Conservation (phyloP, 1,140 invertebrate genomes). For the Ooceraea biroi region DNA sequence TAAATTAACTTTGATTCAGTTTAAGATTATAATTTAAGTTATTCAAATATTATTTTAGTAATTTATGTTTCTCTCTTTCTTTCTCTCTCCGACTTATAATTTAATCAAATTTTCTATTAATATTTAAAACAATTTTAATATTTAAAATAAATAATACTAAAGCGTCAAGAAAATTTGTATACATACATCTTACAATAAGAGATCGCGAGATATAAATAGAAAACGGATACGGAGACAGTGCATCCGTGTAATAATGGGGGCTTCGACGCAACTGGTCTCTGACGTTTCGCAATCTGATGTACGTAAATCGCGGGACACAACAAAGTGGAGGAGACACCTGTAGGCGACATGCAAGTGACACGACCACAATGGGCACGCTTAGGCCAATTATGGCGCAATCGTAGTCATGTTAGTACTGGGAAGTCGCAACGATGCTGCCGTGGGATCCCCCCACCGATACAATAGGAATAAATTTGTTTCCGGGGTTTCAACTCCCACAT, state of each 20-base stretch:
- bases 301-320: constrained; percentile 51
- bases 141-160: background rate
- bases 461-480: constrained; percentile 56
- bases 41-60: background rate
- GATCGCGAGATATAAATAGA: background rate
- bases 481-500: constrained; percentile 23
- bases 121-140: background rate
- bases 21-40: no score
- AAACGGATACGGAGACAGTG: background rate
- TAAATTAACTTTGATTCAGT: no score
- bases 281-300: constrained; percentile 37
- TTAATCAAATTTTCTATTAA: background rate
- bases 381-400: constrained; percentile 58
- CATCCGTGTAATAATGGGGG: background rate
- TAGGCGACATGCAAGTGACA: constrained; percentile 56
- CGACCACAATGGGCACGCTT: constrained; percentile 56
- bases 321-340: constrained; percentile 56
- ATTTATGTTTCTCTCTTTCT: background rate
- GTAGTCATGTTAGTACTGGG: constrained; percentile 56
- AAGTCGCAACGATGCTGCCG: constrained; percentile 46
- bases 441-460: constrained; percentile 37
- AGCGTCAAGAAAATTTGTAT: background rate
- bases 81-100: background rate
- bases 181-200: background rate
- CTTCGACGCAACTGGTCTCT: constrained; percentile 33